Conservation (phyloP, 2,797 vertebrate species). For the Lacerta agilis region DNA sequence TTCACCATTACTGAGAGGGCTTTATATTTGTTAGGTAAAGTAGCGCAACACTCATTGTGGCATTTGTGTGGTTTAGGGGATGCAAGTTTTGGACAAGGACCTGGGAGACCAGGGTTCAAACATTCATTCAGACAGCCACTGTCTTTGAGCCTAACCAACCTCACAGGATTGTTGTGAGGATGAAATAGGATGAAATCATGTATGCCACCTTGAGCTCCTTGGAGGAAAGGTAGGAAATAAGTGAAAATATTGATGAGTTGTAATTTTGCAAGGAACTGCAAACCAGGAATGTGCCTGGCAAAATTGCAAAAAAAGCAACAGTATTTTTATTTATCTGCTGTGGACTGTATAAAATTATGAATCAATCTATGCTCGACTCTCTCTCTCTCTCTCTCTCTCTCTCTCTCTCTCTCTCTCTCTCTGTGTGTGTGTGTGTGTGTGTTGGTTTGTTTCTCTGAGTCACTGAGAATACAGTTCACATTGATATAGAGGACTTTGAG, state of each 20-base stretch:
- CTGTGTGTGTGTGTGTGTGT: too few species aligned
- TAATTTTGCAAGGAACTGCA: not conserved
- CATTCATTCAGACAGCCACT: too few species aligned
- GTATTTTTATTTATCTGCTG: not conserved
- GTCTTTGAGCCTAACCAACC: too few species aligned
- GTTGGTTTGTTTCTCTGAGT: not conserved
- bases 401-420: not conserved
- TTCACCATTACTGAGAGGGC: too few species aligned
- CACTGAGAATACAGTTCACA: not conserved
- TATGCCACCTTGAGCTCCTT: too few species aligned
- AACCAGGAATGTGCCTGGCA: not conserved
- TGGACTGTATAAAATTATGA: not conserved
- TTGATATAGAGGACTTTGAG: not conserved
- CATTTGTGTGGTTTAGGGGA: not conserved
- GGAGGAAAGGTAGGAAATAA: too few species aligned
- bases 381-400: not conserved
- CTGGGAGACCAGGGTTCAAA: too few species aligned
- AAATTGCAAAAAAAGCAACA: conserved; percentile 1
- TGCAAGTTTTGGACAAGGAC: too few species aligned
- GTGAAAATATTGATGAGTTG: too few species aligned
- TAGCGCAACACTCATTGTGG: not conserved
- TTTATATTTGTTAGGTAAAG: not conserved
- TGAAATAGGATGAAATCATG: too few species aligned
- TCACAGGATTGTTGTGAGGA: too few species aligned
- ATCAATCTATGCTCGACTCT: not conserved